These are phyloP conservation scores for Megaleporinus macrocephalus DNA, from an alignment of 2,113 vertebrate species.

Conservation along the genomic window DNA sequence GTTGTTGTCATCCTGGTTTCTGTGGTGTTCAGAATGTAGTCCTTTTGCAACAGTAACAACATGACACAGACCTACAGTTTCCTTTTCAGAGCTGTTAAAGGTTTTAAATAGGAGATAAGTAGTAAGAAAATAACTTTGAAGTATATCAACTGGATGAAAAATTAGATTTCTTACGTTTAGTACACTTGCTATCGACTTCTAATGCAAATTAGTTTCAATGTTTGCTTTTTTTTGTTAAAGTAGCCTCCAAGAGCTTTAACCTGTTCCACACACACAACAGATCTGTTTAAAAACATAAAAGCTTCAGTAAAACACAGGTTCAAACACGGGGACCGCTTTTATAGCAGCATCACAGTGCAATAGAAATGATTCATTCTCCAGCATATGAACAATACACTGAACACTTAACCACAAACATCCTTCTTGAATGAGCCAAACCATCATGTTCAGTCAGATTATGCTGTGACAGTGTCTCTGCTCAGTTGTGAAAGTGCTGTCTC, in stretches of 20 bases:
- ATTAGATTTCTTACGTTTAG: too few relatives aligned
- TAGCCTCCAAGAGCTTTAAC: constrained; percentile 8
- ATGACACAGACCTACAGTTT: too few relatives aligned
- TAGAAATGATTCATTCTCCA: constrained; percentile 1
- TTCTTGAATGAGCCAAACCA: not conserved
- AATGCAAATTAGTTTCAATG: not conserved
- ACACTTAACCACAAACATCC: not conserved
- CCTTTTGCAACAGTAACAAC: too few relatives aligned
- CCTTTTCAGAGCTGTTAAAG: not conserved
- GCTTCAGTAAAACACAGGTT: not conserved
- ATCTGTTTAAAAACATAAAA: not conserved
- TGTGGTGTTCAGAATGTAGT: not conserved
- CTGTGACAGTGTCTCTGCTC: not conserved
- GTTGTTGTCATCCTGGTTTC: constrained; percentile 52
- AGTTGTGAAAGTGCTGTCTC: not conserved
- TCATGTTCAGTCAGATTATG: not conserved
- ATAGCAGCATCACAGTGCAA: constrained; percentile 31
- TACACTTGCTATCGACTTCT: not conserved
- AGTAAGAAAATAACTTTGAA: not conserved
- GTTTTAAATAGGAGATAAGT: not conserved
- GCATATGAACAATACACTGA: not conserved
- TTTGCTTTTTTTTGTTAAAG: not conserved
- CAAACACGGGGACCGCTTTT: not conserved
- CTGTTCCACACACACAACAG: not conserved
- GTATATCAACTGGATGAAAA: not conserved